Conservation (phyloP, 1,140 invertebrate genomes). For the Calephelis nemesis region DNA sequence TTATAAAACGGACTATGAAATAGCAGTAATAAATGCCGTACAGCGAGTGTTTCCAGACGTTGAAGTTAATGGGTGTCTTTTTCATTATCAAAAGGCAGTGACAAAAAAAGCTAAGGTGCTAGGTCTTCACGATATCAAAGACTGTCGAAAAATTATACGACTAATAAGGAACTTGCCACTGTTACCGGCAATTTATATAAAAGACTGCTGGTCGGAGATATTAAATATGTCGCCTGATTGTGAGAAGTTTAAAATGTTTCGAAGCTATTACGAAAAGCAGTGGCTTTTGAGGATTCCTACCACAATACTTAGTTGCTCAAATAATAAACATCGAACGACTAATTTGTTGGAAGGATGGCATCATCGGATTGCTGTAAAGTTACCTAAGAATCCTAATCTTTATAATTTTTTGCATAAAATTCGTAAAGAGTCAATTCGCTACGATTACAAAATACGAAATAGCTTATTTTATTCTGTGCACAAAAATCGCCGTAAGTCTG, state of each 20-base stretch:
- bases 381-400: slow-evolving; percentile 8
- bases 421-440: background rate
- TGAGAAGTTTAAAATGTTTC: background rate
- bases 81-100: background rate
- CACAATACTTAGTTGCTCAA: background rate
- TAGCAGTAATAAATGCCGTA: background rate
- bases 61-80: background rate
- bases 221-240: background rate
- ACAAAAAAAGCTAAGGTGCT: background rate
- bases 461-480: slow-evolving; percentile 10
- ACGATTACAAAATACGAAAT: slow-evolving; percentile 10
- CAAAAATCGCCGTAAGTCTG: slow-evolving; percentile 9
- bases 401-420: background rate
- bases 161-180: background rate
- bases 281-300: background rate
- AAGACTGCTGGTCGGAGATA: slow-evolving; percentile 10
- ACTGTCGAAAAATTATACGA: slow-evolving; percentile 3
- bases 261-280: background rate
- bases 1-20: slow-evolving; percentile 3
- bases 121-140: background rate
- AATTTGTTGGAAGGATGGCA: slow-evolving; percentile 1
- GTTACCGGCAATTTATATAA: slow-evolving; percentile 2
- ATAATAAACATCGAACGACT: slow-evolving; percentile 4
- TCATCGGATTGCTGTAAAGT: slow-evolving; percentile 10
- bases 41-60: background rate